Percentiles rank a stretch among this genome's conserved stretches.
Evolutionary conservation across 2,797 vertebrate species (phyloP).

Genomic region (Periparus ater): DNA sequence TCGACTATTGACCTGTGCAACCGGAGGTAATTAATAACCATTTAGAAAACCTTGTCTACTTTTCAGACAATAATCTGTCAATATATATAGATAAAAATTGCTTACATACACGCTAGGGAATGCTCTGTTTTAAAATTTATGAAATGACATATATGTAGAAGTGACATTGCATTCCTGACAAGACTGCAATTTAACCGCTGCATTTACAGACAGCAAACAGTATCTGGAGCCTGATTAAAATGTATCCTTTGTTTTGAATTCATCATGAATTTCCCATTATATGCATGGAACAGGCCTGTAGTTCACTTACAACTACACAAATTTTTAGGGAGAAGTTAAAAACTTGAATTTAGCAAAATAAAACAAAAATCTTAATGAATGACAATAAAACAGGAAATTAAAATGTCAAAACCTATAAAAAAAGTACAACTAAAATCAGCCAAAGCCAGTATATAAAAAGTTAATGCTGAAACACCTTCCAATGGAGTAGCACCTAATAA

Average conservation of each 20-base stretch:
- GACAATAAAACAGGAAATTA: constrained; percentile 17
- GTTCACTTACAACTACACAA: neutral
- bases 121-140: neutral
- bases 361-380: neutral
- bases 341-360: neutral
- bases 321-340: neutral
- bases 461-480: constrained; percentile 4
- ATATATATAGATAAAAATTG: neutral
- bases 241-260: neutral
- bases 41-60: neutral
- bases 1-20: neutral
- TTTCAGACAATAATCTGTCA: neutral
- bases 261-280: neutral
- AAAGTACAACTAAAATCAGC: neutral
- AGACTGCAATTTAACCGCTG: neutral
- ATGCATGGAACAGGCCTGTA: neutral
- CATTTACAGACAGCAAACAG: neutral
- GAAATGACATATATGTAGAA: neutral
- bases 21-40: neutral
- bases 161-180: neutral
- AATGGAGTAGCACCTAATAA: neutral
- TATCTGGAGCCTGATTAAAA: neutral
- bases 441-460: neutral
- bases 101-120: neutral
- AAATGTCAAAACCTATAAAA: neutral